Base-by-base conservation (phyloP, 2,797 vertebrate genomes). In the Salarias fasciatus region DNA sequence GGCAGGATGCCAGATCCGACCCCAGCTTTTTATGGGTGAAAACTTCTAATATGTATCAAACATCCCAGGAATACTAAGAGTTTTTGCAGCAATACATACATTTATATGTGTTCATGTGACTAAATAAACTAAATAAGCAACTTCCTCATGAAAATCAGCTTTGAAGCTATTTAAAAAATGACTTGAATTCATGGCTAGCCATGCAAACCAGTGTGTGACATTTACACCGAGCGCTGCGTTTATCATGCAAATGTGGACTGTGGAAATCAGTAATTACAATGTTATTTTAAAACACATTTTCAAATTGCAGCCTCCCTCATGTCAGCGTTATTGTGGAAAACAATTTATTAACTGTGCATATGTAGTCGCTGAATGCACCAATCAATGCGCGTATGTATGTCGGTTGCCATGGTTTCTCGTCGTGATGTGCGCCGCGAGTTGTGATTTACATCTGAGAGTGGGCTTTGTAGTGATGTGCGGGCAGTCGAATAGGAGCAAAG, bases 391-490 rank as follows among this genome's bases (percentile, higher is more conserved):
- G 52, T 62, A 77, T 80, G 68, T 61, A 75, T 59, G 52, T 29
- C 15, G 42, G 81, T 84, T 89, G 73, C 86, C 70, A 88, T 84
- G 83, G 89, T 88, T 88, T 63, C 74, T 24, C 0, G 11, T 60
- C 52, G 51, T 49, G 62, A 66, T 64, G 59, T 57, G 69, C 18
- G 58, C 62, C 45, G 48, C 13, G 47, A 71, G 41, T 63, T 71
- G 64, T 63, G 76, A 66, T 73, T 63, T 71, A 65, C 65, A 68
- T 77, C 59, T 52, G 72, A 76, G 62, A 57, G 72, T 49, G 69
- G 62, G 59, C 52, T 77, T 77, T 63, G 57, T 63, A 57, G n/a
- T 28, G 52, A 68, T 62, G 78, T 63, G 62, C 49, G n/a, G 54
- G 46, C 60, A 61, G 30, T 46, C 68, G 57, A 35, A 60, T 11